Evolutionary conservation across 2,113 vertebrate genomes (phyloP).

Genomic region (Seriola quinqueradiata): DNA sequence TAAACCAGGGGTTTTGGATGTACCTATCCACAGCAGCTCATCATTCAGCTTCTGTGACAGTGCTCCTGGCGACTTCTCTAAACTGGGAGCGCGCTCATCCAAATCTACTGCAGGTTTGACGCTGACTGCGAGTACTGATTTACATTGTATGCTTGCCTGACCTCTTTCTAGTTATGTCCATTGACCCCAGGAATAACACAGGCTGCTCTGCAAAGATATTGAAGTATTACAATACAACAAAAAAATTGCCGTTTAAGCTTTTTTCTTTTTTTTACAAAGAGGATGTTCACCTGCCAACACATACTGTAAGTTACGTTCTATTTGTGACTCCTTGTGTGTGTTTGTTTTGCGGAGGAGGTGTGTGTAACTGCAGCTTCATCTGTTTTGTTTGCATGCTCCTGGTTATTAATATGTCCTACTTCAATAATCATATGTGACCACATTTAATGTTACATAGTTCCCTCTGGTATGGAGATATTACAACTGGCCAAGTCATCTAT

Average conservation of each 20-base stretch:
- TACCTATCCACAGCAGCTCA: too few relatives aligned
- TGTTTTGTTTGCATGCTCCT: constrained; percentile 60
- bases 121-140: too few relatives aligned
- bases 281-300: neutral
- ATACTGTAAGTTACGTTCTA: neutral
- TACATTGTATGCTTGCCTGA: neutral
- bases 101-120: too few relatives aligned
- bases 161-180: neutral
- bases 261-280: neutral
- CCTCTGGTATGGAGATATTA: constrained; percentile 93
- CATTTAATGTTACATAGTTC: constrained; percentile 90
- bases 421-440: constrained; percentile 94
- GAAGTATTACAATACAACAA: neutral
- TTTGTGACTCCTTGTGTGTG: neutral
- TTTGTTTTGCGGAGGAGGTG: constrained; percentile 4
- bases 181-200: neutral
- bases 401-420: constrained; percentile 87
- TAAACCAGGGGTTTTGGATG: too few relatives aligned
- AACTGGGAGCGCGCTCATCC: too few relatives aligned
- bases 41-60: too few relatives aligned
- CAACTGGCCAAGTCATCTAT: constrained; percentile 91
- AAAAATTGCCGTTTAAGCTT: neutral
- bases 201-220: neutral
- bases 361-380: constrained; percentile 37
- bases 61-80: too few relatives aligned